phyloP scores from a whole-genome alignment of 2,888 invertebrate genomes.

The Torymus auratus region DNA sequence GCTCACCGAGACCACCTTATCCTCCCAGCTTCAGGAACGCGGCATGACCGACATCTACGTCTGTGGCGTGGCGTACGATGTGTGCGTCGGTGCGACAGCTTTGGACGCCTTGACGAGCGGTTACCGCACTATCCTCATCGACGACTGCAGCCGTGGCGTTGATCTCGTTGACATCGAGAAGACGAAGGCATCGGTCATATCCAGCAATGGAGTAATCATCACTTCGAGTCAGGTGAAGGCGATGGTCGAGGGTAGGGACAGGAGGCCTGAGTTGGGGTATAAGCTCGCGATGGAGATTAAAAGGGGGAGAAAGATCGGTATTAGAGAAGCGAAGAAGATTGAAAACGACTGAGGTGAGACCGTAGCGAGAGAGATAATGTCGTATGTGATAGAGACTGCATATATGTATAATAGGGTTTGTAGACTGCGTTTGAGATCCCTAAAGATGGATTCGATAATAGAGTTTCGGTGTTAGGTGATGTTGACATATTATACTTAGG shows the following conservation, averaged over 20 bases:
- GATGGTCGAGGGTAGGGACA: constrained; percentile 92
- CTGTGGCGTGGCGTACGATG: constrained; percentile 96
- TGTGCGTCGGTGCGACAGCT: constrained; percentile 95
- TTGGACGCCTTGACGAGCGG: constrained; percentile 93
- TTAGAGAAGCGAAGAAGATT: neutral
- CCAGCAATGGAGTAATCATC: constrained; percentile 88
- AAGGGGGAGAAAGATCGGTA: constrained; percentile 64
- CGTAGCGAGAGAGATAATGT: no score
- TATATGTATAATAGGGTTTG: no score
- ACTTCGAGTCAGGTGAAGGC: constrained; percentile 88
- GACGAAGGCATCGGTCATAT: constrained; percentile 86
- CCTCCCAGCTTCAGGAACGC: constrained; percentile 86
- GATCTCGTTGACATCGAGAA: constrained; percentile 89
- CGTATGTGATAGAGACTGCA: no score
- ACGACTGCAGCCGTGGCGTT: constrained; percentile 94
- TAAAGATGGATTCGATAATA: no score
- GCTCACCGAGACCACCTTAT: constrained; percentile 89
- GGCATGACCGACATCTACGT: constrained; percentile 94
- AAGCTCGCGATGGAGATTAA: constrained; percentile 91
- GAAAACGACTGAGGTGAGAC: neutral
- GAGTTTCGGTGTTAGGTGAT: no score
- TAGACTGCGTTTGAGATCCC: no score
- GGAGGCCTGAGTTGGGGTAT: constrained; percentile 91
- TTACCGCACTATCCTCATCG: constrained; percentile 91
- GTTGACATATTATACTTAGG: no score